Evolutionary conservation across 2,797 vertebrate species (phyloP), one percentile per base, ranked within the genome.

Genomic region (Myotis vivesi): DNA sequence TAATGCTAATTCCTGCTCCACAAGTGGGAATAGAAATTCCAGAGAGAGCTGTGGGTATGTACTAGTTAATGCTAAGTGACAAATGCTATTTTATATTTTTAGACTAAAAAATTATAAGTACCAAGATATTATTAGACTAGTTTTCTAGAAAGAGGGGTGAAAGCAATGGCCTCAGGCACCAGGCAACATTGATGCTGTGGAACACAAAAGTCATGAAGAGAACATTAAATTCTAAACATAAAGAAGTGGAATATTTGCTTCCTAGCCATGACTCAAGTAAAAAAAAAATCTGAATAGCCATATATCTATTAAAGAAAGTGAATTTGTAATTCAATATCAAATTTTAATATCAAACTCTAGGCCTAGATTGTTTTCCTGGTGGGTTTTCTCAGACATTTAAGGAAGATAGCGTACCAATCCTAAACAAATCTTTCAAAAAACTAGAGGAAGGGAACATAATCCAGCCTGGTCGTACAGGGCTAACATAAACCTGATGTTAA

Each of bases 71-170:
- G 59, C 41, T 41, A 30, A 49, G 75, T 81, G 75, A 71, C n/a
- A 96, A 94, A 80, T 41, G 62, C 19, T 73, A 64, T 38, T 77
- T 83, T 46, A 44, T 76, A 71, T 30, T 57, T 85, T 86, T 66
- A 91, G 49, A 71, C 69, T 28, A 57, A 73, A 90, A 33, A 23
- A 69, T 59, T 57, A 84, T 66, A 82, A 94, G 49, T 62, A 83
- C 17, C 36, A 44, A 95, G 38, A 28, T 71, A 69, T 33, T n/a
- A 81, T 62, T 71, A 91, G 55, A 69, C n/a, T 57, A 71, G 19
- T 49, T 36, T 77, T 89, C 55, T 69, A 91, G 44, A 64, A 94
- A 86, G 17, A 33, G 10, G 41, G 3, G 0, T 2, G 1, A 20
- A 55, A 85, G 33, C 30, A 79, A 69, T 59, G 49, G 28, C 13